These are phyloP conservation scores for Phenacoccus solenopsis DNA, from an alignment of 1,140 invertebrate genomes.

Conservation along the genomic window DNA sequence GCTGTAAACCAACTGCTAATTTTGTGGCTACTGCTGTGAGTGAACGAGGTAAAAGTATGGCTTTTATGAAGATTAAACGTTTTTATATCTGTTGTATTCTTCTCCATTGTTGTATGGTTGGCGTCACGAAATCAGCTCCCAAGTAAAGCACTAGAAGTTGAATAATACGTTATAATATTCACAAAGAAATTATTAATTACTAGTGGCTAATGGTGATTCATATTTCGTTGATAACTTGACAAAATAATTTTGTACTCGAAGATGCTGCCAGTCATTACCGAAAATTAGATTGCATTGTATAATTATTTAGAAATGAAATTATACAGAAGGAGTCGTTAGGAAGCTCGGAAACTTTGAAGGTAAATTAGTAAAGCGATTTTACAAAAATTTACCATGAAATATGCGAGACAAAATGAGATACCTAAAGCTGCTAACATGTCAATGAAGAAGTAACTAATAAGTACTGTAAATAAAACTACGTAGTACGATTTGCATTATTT, in stretches of 20 bases:
- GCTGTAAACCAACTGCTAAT: constrained; percentile 38
- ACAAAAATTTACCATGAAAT: neutral
- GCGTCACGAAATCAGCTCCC: neutral
- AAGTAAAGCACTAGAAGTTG: neutral
- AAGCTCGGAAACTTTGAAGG: no score
- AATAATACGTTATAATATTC: no score
- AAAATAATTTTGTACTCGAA: no score
- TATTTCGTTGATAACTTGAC: no score
- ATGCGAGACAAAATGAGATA: neutral
- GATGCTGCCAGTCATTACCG: no score
- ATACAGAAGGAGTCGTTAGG: neutral
- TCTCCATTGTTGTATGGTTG: neutral
- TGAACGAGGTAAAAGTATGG: constrained; percentile 38
- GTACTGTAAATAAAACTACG: neutral
- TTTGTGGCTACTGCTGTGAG: constrained; percentile 33
- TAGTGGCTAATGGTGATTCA: no score
- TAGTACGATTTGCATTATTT: neutral
- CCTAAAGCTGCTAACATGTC: neutral
- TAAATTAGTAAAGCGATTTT: neutral
- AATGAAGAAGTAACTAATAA: neutral
- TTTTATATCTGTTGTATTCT: constrained; percentile 1
- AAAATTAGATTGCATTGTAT: no score
- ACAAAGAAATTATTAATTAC: no score
- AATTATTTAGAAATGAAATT: no score
- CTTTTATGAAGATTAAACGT: constrained; percentile 35